Evolutionary conservation across 2,888 invertebrate genomes (phyloP), one percentile per base, ranked within the genome.

Genomic region (Petrolisthes manimaculis): DNA sequence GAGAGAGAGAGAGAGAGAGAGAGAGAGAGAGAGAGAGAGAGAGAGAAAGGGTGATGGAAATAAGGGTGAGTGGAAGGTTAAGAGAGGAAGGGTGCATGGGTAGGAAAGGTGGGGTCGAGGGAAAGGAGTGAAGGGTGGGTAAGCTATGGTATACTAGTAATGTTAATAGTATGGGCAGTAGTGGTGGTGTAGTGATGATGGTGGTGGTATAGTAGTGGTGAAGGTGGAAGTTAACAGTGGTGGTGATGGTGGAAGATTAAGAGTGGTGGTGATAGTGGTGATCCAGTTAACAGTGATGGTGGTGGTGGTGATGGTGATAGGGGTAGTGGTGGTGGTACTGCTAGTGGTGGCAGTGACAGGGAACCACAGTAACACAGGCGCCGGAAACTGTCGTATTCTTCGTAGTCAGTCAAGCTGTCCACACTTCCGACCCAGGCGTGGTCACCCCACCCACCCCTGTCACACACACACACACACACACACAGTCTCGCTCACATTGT

Each of bases 381-480:
- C 84, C 77, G 87, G 87, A 84, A 87, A 81, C 79, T 51, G 24
- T n/a, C 54, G 69, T 84, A 83, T 87, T 87, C 84, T 84, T 55
- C 67, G 61, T 56, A 54, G 69, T 79, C 87, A 86, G 77, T 86
- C 86, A 82, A 83, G 82, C 82, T 87, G 87, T 84, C 87, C 53
- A 79, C 83, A 79, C 87, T 84, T 87, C 87, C 87, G 83, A 84
- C 83, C 79, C 53, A 69, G 3, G 75, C 61, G 54, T n/a, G n/a
- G n/a, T n/a, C n/a, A n/a, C n/a, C n/a, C 61, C n/a, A 71, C 12
- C 71, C 71, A 71, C n/a, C 71, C 71, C 71, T 71, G 9, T 12
- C 71, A 71, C n/a, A 71, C 71, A 18, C 71, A 71, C 71, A 71
- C n/a, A 18, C 71, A 71, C 71, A 12, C 71, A 71, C 71, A 71